These are phyloP conservation scores for Forbesichthys papilliferus DNA, from an alignment of 2,113 vertebrate genomes.

Conservation along the genomic window DNA sequence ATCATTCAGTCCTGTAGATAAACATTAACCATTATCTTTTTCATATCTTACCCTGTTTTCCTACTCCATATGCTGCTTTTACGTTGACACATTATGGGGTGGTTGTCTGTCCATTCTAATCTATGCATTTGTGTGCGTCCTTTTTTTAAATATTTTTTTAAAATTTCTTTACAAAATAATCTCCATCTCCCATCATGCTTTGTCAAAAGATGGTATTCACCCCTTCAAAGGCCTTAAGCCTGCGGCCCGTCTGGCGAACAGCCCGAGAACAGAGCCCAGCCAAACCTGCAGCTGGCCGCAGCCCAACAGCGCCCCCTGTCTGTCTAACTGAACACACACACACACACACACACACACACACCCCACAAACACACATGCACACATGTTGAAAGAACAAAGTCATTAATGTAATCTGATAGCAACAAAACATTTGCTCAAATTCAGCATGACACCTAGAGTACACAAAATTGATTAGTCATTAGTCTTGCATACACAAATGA, in stretches of 20 bases:
- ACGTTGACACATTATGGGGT: constrained; percentile 7
- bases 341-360: no score
- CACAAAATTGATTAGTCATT: no score
- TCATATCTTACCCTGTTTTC: constrained; percentile 35
- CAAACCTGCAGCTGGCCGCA: constrained; percentile 89
- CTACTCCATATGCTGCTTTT: constrained; percentile 26
- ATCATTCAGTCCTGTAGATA: constrained; percentile 28
- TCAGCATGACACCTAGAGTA: background rate
- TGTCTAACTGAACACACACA: no score
- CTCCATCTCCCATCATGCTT: constrained; percentile 87
- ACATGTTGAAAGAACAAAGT: background rate
- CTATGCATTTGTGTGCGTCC: constrained; percentile 36
- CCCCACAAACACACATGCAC: no score
- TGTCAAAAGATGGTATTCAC: constrained; percentile 99
- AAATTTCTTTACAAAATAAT: constrained; percentile 50
- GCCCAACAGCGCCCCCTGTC: constrained; percentile 44
- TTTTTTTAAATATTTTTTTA: constrained; percentile 33
- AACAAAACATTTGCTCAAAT: no score
- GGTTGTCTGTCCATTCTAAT: constrained; percentile 33
- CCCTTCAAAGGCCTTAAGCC: constrained; percentile 99
- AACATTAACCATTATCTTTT: constrained; percentile 23
- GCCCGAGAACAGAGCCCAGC: constrained; percentile 97
- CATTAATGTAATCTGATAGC: no score
- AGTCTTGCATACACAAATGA: no score
- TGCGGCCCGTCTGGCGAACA: constrained; percentile 99